Evolutionary conservation across 2,113 vertebrate genomes (phyloP), one percentile per base, ranked within the genome.

Genomic region (Macrotis lagotis): DNA sequence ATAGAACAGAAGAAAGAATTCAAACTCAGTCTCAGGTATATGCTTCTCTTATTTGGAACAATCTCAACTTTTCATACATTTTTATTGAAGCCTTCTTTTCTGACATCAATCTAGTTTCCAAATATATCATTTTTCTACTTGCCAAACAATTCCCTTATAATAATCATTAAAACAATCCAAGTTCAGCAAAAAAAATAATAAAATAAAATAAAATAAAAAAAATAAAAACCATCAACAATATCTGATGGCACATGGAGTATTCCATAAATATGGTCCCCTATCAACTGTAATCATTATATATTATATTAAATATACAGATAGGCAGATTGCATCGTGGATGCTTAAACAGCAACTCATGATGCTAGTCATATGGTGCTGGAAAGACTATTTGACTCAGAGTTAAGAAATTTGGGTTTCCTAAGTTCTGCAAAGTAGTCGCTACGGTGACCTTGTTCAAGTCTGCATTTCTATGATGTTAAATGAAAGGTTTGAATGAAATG

Each of bases 321-420:
- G 88, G 88, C 31, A 94, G 96, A 92, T 25, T 50, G 10, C 90
- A 91, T 88, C 51, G 2, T 0, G 6, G 51, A 0, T 37, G 51
- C 1, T 93, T 48, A 94, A 50, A 53, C n/a, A 51, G 88, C 83
- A n/a, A 51, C 37, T 31, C 7, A 51, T 50, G 37, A 24, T 44
- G 66, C 66, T 8, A 44, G n/a, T 83, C n/a, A n/a, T 25, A 25
- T 16, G 90, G 25, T 49, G 11, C n/a, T 47, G 0, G 44, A 48
- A 83, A 11, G 52, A 59, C 48, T n/a, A 50, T 52, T 51, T 37
- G 48, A 26, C 24, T 16, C 51, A 47, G 53, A 9, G 16, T 44
- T 37, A 16, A 0, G 2, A 51, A n/a, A 48, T 8, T 0, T 31
- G 14, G 0, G 5, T 25, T 19, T 9, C 24, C 47, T 49, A 31